A percentile compares a stretch with the other conserved stretches of the same genome.
Evolutionary conservation across 2,113 vertebrate species (phyloP).

Genomic region (Pseudorhombus dupliciocellatus): DNA sequence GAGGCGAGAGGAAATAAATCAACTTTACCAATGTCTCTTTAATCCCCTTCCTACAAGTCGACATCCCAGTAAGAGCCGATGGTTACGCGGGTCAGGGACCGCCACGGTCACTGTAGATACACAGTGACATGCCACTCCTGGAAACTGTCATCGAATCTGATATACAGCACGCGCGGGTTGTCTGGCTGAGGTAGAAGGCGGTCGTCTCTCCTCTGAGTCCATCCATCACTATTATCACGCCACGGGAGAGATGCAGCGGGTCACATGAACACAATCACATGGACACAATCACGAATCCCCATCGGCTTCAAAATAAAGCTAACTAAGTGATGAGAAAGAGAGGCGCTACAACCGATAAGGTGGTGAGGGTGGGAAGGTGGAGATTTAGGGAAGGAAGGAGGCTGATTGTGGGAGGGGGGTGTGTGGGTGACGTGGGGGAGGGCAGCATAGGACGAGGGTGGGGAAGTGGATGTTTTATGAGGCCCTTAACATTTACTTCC

Average conservation of each 20-base stretch:
- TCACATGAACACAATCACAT: constrained; percentile 3
- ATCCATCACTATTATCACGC: constrained; percentile 28
- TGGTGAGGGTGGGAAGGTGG: constrained; percentile 41
- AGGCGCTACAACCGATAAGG: constrained; percentile 38
- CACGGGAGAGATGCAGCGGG: neutral
- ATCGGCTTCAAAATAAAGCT: constrained; percentile 6
- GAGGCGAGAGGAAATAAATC: constrained; percentile 66
- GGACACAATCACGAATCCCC: constrained; percentile 7
- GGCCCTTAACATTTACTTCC: constrained; percentile 86
- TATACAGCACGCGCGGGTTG: constrained; percentile 13
- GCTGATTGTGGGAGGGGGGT: constrained; percentile 47
- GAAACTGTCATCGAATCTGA: constrained; percentile 38
- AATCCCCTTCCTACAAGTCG: constrained; percentile 46
- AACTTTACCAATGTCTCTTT: constrained; percentile 49
- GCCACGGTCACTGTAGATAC: constrained; percentile 32
- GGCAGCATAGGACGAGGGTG: constrained; percentile 59
- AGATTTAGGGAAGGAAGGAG: constrained; percentile 38
- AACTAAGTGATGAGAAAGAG: constrained; percentile 24
- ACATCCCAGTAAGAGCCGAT: constrained; percentile 26
- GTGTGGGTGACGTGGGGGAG: constrained; percentile 59
- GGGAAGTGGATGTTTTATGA: constrained; percentile 82
- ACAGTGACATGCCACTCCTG: constrained; percentile 27
- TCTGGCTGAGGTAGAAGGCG: constrained; percentile 26
- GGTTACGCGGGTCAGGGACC: constrained; percentile 53
- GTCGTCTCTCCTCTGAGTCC: constrained; percentile 7